Percentiles rank a stretch among this genome's conserved stretches.
Conservation (phyloP, 2,113 vertebrate genomes). For the Myotis davidii region DNA sequence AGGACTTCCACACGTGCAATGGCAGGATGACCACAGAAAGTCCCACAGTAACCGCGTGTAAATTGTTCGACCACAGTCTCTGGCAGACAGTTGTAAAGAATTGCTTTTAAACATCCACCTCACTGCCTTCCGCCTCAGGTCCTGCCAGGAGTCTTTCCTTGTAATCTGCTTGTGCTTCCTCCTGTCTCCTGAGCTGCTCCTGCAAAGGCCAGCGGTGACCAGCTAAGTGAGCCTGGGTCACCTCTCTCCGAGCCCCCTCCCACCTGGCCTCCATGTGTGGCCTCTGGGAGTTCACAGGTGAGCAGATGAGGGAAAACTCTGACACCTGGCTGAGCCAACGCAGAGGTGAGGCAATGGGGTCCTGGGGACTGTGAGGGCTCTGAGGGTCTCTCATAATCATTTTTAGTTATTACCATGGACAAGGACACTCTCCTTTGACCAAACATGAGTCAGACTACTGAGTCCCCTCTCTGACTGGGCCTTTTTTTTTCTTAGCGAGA, state of each 20-base stretch:
- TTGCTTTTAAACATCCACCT: neutral
- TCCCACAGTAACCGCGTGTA: neutral
- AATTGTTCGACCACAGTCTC: neutral
- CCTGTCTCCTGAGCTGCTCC: neutral
- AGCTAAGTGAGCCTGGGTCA: neutral
- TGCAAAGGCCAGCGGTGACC: neutral
- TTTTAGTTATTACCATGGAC: neutral
- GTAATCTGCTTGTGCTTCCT: neutral
- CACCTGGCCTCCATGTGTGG: neutral
- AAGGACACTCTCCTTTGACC: neutral
- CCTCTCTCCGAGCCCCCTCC: neutral
- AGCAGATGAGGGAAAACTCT: neutral
- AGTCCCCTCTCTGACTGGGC: neutral
- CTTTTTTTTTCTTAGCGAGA: neutral
- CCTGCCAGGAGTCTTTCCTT: neutral
- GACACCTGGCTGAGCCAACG: neutral
- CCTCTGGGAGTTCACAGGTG: neutral
- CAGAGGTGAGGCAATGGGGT: no score
- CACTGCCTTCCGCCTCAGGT: neutral
- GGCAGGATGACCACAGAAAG: neutral
- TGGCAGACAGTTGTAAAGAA: neutral
- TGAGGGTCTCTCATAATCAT: rapidly evolving
- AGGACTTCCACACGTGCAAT: neutral
- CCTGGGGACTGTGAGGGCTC: neutral
- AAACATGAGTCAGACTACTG: neutral